A percentile compares a stretch with the other conserved stretches of the same genome.
Conservation (phyloP, 2,113 vertebrate species). For the Corythaeola cristata region DNA sequence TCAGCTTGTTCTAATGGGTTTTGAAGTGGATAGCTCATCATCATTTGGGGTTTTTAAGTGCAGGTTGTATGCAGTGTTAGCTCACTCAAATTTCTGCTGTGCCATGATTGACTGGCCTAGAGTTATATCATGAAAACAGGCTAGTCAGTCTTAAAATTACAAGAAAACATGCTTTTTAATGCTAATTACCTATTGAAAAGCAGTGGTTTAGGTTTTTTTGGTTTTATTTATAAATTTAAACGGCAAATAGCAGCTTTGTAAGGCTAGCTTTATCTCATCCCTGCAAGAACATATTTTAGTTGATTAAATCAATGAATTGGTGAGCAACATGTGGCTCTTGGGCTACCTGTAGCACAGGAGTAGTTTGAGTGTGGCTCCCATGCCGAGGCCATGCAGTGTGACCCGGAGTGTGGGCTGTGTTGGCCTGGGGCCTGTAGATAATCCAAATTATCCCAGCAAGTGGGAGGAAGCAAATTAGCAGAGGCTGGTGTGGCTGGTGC, state of each 20-base stretch:
- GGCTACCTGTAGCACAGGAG: neutral
- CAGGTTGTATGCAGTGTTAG: slow-evolving; percentile 35
- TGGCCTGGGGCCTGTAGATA: neutral
- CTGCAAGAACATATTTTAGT: neutral
- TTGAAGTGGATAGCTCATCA: slow-evolving; percentile 46
- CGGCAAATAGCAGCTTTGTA: neutral
- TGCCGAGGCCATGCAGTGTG: neutral
- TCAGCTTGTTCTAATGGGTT: slow-evolving; percentile 58
- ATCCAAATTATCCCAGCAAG: neutral
- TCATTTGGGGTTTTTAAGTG: slow-evolving; percentile 58
- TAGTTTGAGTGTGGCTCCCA: neutral
- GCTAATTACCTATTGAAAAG: neutral
- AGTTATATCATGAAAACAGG: slow-evolving; percentile 3
- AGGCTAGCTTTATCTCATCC: neutral
- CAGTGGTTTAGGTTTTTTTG: neutral
- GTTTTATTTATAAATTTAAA: neutral
- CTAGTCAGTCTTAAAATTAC: slow-evolving; percentile 11
- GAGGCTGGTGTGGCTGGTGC: neutral
- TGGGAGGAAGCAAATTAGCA: neutral
- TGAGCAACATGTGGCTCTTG: neutral
- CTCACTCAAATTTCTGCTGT: slow-evolving; percentile 18
- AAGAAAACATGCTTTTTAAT: neutral
- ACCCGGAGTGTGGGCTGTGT: neutral
- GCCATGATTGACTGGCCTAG: slow-evolving; percentile 3
- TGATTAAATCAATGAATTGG: neutral